Evolutionary conservation across 2,113 vertebrate genomes (phyloP), one percentile per base, ranked within the genome.

Genomic region (Erythrocebus patas): DNA sequence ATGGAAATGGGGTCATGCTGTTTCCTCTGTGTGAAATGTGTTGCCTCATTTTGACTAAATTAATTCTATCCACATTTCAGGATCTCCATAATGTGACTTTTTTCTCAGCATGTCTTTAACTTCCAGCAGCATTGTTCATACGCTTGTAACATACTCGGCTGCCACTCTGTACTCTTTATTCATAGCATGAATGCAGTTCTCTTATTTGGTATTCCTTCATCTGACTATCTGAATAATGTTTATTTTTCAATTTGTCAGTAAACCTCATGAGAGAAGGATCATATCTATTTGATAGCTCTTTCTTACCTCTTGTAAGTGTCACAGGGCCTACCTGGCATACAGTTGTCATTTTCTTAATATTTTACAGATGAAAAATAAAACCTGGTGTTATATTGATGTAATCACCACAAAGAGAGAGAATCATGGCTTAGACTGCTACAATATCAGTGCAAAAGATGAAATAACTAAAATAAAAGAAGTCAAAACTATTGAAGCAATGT

Each of bases 81-180:
- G 75, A 81, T 55, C 20, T 75, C 1, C 0, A 4, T 18, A 18
- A 1, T 40, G 7, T 52, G 35, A 16, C 5, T 91, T n/a, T 55
- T 35, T 86, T 57, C 32, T 35, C 27, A 64, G 48, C 12, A n/a
- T 23, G 3, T 50, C 52, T 48, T 59, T 4, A 20, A 12, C 1
- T 9, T 68, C 17, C 43, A 59, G 9, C 12, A 22, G 35, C 11
- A 50, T 8, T 8, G 8, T 35, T 2, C 4, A 22, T 11, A 10
- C 0, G 14, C 23, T 38, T 8, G 4, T 38, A 18, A 40, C 5
- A 43, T 7, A 10, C 4, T 5, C 16, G 4, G 40, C 27, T 73
- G 5, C 8, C 7, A 22, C 11, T 30, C 25, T 8, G 2, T 20
- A 35, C 0, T 25, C 48, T 78, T 64, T 68, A 20, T 16, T 32